Evolutionary conservation across 1,140 invertebrate species (phyloP), one percentile per base, ranked within the genome.

Genomic region (Panagrolaimus sp.): DNA sequence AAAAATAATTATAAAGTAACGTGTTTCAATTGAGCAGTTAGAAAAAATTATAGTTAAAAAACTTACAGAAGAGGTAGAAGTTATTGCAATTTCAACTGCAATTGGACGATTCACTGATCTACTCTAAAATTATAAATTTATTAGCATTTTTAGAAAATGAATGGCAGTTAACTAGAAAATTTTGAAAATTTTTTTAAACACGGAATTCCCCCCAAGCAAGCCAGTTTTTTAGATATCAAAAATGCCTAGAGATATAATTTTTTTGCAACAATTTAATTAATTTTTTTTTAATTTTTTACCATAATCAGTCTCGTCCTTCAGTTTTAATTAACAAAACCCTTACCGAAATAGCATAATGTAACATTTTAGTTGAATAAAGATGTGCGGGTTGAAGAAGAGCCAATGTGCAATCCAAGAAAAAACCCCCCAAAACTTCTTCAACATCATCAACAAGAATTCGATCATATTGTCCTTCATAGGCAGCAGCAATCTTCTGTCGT

Each of bases 381-480:
- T 77, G 75, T 12, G 75, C 77, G 7, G 75, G 75, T 17, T 71
- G 63, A 0, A 77, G 52, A 3, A 77, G 46, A 17, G 72, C 75
- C 17, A 77, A 24, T 44, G 76, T 66, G 10, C 74, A 32, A 43
- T 77, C 75, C 48, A 80, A 28, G 15, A 77, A 77, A 43, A 75
- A 78, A 2, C 75, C 75, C 3, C 75, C 75, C n/a, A 69, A 65
- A 21, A 79, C 72, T 66, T 77, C 75, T 43, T 77, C 77, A 67
- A 77, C 68, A 32, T 77, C 75, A 32, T 76, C 73, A 44, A 47
- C 28, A 24, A 76, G 58, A 10, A 45, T 76, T 62, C 77, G 48
- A 65, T 72, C 26, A 55, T 58, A 80, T 72, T 73, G 76, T n/a
- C 65, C 68, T 28, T 77, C 77, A 55, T 77, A 77, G 8, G 77